Percentiles rank a stretch among this genome's conserved stretches.
Conservation (phyloP, 2,888 invertebrate species). For the Eupithecia pulchellata region DNA sequence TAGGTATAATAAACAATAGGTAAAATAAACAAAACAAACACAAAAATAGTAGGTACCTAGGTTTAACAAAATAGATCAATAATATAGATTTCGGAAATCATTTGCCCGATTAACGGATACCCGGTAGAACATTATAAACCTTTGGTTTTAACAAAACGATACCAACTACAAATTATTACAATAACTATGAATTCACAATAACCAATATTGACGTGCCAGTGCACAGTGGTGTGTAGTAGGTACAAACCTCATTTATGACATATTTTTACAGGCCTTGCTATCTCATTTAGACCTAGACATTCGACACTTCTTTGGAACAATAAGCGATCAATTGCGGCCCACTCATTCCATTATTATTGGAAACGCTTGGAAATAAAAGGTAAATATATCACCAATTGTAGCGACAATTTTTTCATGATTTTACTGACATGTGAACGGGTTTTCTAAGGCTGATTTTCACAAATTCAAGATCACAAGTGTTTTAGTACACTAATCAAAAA, state of each 20-base stretch:
- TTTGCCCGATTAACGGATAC: background rate
- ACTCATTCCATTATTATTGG: background rate
- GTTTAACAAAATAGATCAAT: background rate
- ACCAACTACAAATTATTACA: too few species aligned
- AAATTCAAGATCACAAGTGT: too few species aligned
- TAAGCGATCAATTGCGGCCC: background rate
- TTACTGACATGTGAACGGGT: background rate
- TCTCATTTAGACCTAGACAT: background rate
- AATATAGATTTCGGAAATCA: background rate
- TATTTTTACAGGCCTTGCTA: background rate
- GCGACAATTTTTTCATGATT: background rate
- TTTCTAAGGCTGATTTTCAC: background rate
- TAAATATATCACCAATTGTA: background rate
- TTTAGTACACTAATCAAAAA: too few species aligned
- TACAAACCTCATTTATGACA: background rate
- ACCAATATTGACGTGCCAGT: background rate
- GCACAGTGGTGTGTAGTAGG: too few species aligned
- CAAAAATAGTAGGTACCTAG: background rate
- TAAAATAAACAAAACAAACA: background rate
- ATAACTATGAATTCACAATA: too few species aligned
- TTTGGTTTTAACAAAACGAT: too few species aligned
- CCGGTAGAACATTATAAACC: background rate
- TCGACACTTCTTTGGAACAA: background rate
- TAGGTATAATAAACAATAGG: constrained; percentile 6
- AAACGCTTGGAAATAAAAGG: background rate